Percentiles rank a stretch among this genome's conserved stretches.
Conservation (phyloP, 2,797 vertebrate species). For the Xenentodon cancila region DNA sequence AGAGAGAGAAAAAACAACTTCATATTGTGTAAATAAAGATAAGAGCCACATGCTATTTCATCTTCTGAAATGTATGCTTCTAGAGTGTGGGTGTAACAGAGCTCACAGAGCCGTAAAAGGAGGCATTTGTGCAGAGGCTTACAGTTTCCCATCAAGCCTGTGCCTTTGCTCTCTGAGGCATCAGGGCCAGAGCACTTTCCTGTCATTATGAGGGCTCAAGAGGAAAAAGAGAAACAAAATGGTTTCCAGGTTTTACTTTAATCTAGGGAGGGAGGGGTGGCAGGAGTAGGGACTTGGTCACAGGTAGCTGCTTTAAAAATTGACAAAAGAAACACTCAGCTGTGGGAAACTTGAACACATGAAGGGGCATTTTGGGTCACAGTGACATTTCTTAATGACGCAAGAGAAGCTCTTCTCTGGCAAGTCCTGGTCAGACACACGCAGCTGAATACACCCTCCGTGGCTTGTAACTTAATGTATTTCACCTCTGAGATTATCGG, state of each 20-base stretch:
- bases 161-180: conserved; percentile 52
- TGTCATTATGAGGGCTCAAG: conserved; percentile 70
- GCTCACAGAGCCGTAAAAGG: conserved; percentile 70
- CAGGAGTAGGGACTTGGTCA: conserved; percentile 7
- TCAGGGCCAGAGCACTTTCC: conserved; percentile 65
- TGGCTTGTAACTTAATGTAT: conserved; percentile 25
- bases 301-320: conserved; percentile 53
- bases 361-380: conserved; percentile 17
- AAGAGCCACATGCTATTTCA: conserved; percentile 57
- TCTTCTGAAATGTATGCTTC: conserved; percentile 63
- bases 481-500: conserved; percentile 28
- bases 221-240: conserved; percentile 70
- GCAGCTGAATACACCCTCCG: not conserved
- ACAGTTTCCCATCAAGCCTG: conserved; percentile 70
- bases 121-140: conserved; percentile 58
- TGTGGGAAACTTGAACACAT: conserved; percentile 47
- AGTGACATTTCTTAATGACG: conserved; percentile 39
- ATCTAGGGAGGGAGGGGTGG: conserved; percentile 48
- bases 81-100: conserved; percentile 56
- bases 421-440: conserved; percentile 2
- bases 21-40: conserved; percentile 68
- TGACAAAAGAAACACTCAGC: conserved; percentile 9
- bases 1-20: conserved; percentile 37
- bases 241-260: conserved; percentile 77
- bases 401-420: conserved; percentile 14